Base-by-base conservation (phyloP, 2,797 vertebrate species). In the Spea hammondii region DNA sequence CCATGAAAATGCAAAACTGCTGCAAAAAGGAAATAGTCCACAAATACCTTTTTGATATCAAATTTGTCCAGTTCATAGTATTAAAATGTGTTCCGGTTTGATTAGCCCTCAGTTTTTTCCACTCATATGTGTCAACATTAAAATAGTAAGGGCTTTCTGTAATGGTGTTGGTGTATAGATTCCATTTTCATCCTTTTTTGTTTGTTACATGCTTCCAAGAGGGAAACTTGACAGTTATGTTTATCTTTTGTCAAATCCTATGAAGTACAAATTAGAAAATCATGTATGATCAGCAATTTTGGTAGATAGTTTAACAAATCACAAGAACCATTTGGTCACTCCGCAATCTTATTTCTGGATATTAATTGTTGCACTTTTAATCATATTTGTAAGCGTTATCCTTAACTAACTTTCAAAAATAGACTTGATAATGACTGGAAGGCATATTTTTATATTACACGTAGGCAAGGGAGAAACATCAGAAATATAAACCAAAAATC, bases 241-340 rank as follows among this genome's bases (percentile, higher is more conserved):
- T 17, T 65, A 45, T 65, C 62, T 65, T 65, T 32, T 65, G 17
- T 65, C 62, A 65, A 65, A 65, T 65, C 14, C 62, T 45, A 65
- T 7, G 17, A 65, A 6, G 14, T 65, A 44, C 62, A 65, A 65
- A 64, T 64, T 64, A 64, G 60, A 65, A 9, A 14, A n/a, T 59
- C 17, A n/a, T 60, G 57, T 59, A 12, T 60, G 57, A 60, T 60
- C 13, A 65, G 62, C 62, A 65, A 65, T 65, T 17, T 2, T 65
- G 2, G 1, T 54, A 53, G 4, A 65, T 44, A 65, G 62, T 17
- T 65, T 17, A 45, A 65, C 62, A 65, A 44, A 65, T 65, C 62
- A 5, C 62, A 65, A 17, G 9, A 65, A 65, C 6, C 1, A 17
- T 14, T 65, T 17, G 5, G n/a, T 8, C 1, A 5, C 0, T 45